A percentile compares a stretch with the other conserved stretches of the same genome.
These are phyloP conservation scores for Lates calcarifer DNA, from an alignment of 2,113 vertebrate species.

Conservation along the genomic window DNA sequence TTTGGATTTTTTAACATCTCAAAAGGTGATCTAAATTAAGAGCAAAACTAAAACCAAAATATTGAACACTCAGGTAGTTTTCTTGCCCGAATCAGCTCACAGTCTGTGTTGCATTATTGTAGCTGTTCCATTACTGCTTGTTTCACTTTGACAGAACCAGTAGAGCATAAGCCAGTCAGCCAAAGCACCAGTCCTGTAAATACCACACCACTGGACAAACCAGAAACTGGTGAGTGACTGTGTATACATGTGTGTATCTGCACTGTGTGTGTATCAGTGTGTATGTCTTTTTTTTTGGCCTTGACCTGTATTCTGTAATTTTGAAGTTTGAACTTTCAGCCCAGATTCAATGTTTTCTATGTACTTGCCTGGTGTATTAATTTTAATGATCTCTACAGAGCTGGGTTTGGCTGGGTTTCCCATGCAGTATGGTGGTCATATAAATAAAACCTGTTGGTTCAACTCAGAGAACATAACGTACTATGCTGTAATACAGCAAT, in stretches of 20 bases:
- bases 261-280: neutral
- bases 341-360: neutral
- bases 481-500: neutral
- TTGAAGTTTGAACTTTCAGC: neutral
- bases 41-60: too few relatives aligned
- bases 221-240: constrained; percentile 85
- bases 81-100: neutral
- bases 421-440: neutral
- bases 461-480: neutral
- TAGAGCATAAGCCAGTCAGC: constrained; percentile 58
- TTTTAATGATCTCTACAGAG: neutral
- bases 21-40: neutral
- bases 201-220: constrained; percentile 82
- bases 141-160: constrained; percentile 75
- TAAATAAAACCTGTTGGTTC: constrained; percentile 35
- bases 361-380: neutral
- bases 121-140: neutral
- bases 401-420: constrained; percentile 12
- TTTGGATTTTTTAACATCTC: too few relatives aligned
- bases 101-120: neutral
- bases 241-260: neutral
- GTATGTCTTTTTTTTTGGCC: neutral
- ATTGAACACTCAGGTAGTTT: too few relatives aligned
- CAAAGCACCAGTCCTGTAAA: constrained; percentile 76
- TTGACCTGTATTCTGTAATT: neutral